Conservation (phyloP, 2,113 vertebrate genomes). For the Bos javanicus region DNA sequence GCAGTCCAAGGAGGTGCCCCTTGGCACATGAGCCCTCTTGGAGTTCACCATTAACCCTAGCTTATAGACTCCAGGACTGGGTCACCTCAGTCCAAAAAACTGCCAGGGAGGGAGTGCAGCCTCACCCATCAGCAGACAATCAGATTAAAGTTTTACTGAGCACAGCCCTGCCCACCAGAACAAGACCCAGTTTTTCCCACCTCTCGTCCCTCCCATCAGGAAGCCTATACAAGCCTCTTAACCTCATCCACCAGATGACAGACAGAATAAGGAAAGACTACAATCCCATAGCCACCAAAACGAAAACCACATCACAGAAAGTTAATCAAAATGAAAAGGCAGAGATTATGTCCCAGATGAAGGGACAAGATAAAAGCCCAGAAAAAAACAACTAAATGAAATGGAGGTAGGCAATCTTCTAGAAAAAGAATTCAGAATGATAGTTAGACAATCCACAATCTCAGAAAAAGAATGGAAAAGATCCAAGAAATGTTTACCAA, state of each 20-base stretch:
- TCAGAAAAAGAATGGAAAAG: background rate
- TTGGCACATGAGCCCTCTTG: background rate
- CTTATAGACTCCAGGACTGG: background rate
- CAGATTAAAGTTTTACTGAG: background rate
- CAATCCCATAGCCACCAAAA: background rate
- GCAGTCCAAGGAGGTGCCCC: background rate
- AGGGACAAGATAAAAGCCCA: background rate
- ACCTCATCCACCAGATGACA: background rate
- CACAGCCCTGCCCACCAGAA: background rate
- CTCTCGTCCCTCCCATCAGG: background rate
- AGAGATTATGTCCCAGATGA: background rate
- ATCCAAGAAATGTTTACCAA: background rate
- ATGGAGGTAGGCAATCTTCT: background rate
- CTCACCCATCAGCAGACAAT: background rate
- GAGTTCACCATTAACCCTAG: background rate
- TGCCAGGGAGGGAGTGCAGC: background rate
- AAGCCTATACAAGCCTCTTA: background rate
- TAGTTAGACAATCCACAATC: background rate
- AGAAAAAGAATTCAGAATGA: background rate
- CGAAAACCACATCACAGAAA: background rate
- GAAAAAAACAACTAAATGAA: background rate
- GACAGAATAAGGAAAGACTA: background rate
- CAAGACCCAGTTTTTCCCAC: background rate
- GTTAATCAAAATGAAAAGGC: background rate
- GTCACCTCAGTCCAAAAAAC: background rate